Evolutionary conservation across 2,113 vertebrate genomes (phyloP).

Genomic region (Podarcis raffonei): DNA sequence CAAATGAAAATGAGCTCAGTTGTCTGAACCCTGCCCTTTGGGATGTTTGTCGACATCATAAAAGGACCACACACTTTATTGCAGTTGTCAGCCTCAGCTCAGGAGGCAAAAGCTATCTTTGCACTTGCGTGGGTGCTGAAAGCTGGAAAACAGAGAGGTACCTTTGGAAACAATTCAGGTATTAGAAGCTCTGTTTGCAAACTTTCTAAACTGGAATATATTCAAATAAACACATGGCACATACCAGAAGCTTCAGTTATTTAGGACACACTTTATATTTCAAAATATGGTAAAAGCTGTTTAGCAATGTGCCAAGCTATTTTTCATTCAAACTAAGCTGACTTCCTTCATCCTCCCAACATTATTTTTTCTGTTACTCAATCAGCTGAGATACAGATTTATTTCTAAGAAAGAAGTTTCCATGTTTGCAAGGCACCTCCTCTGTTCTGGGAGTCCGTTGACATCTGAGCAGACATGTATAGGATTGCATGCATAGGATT

Average conservation of each 20-base stretch:
- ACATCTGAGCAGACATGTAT: too few relatives aligned
- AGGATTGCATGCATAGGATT: too few relatives aligned
- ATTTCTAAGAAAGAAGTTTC: neutral
- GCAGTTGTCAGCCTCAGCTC: constrained; percentile 6
- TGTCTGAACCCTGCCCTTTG: constrained; percentile 12
- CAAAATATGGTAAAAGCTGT: neutral
- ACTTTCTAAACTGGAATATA: constrained; percentile 18
- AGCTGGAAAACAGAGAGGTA: neutral
- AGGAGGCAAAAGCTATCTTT: constrained; percentile 20
- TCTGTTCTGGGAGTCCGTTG: neutral
- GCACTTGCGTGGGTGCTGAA: neutral
- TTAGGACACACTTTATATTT: constrained; percentile 6
- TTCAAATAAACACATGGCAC: constrained; percentile 2
- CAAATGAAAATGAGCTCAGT: constrained; percentile 14
- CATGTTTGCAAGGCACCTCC: neutral
- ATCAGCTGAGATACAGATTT: neutral
- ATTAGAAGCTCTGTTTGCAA: constrained; percentile 2
- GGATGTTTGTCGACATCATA: neutral
- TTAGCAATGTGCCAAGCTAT: neutral
- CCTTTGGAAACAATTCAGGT: neutral
- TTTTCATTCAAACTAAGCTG: neutral
- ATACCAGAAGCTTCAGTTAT: neutral
- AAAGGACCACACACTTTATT: constrained; percentile 21
- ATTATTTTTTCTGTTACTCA: neutral
- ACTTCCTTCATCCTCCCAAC: constrained; percentile 11